phyloP scores from a whole-genome alignment of 1,140 invertebrate genomes.

The Oryctes rhinoceros region DNA sequence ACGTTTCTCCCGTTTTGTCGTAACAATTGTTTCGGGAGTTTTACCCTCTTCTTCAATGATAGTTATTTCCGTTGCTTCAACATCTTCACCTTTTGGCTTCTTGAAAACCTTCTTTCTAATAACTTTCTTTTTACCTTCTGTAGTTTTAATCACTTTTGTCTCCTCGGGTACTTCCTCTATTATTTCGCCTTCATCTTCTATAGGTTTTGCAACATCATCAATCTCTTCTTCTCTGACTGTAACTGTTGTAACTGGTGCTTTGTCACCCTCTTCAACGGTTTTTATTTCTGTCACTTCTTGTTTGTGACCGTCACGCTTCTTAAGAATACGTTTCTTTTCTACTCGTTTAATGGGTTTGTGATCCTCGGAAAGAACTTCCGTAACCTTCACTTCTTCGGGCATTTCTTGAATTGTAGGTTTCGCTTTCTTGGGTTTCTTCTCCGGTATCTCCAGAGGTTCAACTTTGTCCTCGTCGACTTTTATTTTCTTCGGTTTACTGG shows the following conservation, averaged over 20 bases:
- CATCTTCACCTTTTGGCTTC: constrained; percentile 51
- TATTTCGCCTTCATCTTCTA: constrained; percentile 50
- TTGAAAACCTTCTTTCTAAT: constrained; percentile 55
- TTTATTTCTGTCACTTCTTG: constrained; percentile 57
- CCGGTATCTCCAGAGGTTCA: constrained; percentile 20
- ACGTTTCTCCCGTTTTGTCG: constrained; percentile 14
- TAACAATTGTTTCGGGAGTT: constrained; percentile 54
- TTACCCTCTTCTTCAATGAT: constrained; percentile 58
- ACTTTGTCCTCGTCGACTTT: constrained; percentile 44
- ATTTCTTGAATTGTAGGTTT: constrained; percentile 46
- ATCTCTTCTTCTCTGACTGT: constrained; percentile 60
- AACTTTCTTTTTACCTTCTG: constrained; percentile 58
- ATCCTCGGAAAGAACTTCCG: constrained; percentile 28
- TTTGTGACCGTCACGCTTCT: constrained; percentile 55
- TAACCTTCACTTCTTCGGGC: constrained; percentile 51
- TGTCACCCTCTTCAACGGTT: constrained; percentile 56
- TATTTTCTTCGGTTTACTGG: constrained; percentile 44
- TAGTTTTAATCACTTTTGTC: constrained; percentile 59
- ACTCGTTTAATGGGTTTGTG: constrained; percentile 54
- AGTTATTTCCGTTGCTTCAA: constrained; percentile 55
- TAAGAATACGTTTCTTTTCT: constrained; percentile 53
- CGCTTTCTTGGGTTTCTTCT: constrained; percentile 42
- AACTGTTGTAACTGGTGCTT: constrained; percentile 56
- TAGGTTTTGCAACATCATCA: background rate
- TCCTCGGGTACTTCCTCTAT: constrained; percentile 61